Conservation (phyloP, 2,888 invertebrate genomes). For the Uropetala carovei region DNA sequence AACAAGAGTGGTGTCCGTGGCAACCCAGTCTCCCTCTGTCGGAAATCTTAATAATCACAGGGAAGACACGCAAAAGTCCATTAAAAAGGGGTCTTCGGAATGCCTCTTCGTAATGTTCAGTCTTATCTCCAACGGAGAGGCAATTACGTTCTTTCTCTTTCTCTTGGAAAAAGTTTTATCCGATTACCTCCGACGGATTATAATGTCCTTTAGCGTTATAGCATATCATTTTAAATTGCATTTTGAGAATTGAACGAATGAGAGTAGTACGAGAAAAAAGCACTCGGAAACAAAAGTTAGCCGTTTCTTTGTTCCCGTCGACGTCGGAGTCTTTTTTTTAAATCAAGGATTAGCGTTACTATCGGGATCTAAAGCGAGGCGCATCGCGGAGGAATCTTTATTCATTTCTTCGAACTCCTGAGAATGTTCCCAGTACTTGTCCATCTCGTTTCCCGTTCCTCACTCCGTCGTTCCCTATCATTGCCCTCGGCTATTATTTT, state of each 20-base stretch:
- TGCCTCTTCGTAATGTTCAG: neutral
- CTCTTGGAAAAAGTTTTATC: too few relatives aligned
- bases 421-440: neutral
- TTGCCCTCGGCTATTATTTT: neutral
- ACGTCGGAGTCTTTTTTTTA: too few relatives aligned
- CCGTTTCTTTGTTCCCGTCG: too few relatives aligned
- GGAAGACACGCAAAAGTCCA: neutral
- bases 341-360: too few relatives aligned
- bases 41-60: slow-evolving; percentile 24
- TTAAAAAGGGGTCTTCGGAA: neutral
- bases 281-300: too few relatives aligned
- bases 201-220: too few relatives aligned
- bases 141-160: too few relatives aligned
- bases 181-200: too few relatives aligned
- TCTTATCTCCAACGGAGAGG: neutral
- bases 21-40: slow-evolving; percentile 17
- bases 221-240: too few relatives aligned
- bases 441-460: neutral
- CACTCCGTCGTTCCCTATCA: neutral
- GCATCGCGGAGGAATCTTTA: neutral
- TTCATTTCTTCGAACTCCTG: neutral
- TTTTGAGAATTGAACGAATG: too few relatives aligned
- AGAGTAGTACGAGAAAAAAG: too few relatives aligned
- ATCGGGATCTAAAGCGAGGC: too few relatives aligned
- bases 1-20: slow-evolving; percentile 51